Percentiles rank a stretch among this genome's conserved stretches.
phyloP scores from a whole-genome alignment of 2,888 invertebrate species.

The Pterostichus niger region DNA sequence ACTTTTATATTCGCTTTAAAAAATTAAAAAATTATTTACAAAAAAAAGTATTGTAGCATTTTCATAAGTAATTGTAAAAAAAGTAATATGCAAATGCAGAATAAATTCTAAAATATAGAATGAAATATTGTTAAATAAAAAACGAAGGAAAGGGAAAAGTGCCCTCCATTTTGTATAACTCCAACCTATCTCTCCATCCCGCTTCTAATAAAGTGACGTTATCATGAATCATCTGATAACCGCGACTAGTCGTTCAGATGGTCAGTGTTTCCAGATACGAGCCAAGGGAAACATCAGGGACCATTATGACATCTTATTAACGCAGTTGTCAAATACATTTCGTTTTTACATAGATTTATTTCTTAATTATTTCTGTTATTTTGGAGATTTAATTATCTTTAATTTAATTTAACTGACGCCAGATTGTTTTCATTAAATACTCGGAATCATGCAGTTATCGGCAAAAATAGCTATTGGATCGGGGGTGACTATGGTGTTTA shows the following conservation, averaged over 20 bases:
- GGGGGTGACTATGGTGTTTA: constrained; percentile 79
- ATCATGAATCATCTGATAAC: constrained; percentile 61
- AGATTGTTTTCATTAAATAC: not conserved
- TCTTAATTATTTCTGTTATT: constrained; percentile 7
- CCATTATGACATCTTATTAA: constrained; percentile 12
- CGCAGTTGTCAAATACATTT: constrained; percentile 9
- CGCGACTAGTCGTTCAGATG: constrained; percentile 21
- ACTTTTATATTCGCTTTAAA: not conserved
- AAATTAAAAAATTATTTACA: not conserved
- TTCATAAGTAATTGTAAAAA: no score
- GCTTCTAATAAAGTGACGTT: constrained; percentile 55
- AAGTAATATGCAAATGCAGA: no score
- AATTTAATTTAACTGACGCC: not conserved
- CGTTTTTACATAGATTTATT: constrained; percentile 3
- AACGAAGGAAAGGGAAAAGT: not conserved
- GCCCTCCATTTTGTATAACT: constrained; percentile 56
- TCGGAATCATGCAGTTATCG: constrained; percentile 70
- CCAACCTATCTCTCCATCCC: constrained; percentile 32
- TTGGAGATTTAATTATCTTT: not conserved
- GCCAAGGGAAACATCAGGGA: constrained; percentile 51
- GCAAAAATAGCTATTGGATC: constrained; percentile 79
- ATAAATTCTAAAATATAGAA: no score
- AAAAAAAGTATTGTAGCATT: no score
- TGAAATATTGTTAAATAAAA: no score
- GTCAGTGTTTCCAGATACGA: constrained; percentile 56